These are phyloP conservation scores for Drosophila teissieri DNA, from an alignment of 1,140 invertebrate genomes.

Conservation along the genomic window DNA sequence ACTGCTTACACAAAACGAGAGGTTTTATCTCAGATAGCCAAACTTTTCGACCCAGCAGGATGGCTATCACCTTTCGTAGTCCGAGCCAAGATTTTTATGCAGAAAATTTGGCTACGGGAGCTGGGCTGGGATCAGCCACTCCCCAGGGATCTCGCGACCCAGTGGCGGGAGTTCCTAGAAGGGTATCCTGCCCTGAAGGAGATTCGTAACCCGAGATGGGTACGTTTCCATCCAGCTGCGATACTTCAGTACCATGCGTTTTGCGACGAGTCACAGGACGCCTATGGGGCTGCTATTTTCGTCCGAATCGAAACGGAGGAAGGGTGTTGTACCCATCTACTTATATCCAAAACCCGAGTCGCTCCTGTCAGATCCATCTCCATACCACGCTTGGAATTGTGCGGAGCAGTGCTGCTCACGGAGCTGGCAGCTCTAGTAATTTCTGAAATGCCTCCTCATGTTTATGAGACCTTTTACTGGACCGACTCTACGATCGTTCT, in stretches of 20 bases:
- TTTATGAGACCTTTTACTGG: too few relatives aligned
- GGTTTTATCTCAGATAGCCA: too few relatives aligned
- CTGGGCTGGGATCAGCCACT: slow-evolving; percentile 5
- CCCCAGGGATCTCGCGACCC: neutral
- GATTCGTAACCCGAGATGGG: neutral
- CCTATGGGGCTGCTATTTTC: slow-evolving; percentile 3
- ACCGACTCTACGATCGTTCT: too few relatives aligned
- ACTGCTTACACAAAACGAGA: too few relatives aligned
- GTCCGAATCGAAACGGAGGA: neutral
- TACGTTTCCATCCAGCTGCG: neutral
- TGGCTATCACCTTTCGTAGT: neutral
- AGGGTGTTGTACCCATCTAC: neutral
- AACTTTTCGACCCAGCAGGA: too few relatives aligned
- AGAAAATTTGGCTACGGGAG: slow-evolving; percentile 5
- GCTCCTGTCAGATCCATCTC: too few relatives aligned
- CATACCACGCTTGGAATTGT: too few relatives aligned
- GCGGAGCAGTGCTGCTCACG: too few relatives aligned
- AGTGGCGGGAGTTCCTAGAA: neutral
- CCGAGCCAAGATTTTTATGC: neutral
- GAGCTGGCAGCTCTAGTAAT: too few relatives aligned
- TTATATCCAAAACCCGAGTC: neutral
- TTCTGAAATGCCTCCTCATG: too few relatives aligned
- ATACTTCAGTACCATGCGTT: neutral
- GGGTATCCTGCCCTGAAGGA: neutral
- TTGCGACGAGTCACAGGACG: neutral